These are phyloP conservation scores for Colostygia pectinataria DNA, from an alignment of 2,888 invertebrate genomes.

Conservation along the genomic window DNA sequence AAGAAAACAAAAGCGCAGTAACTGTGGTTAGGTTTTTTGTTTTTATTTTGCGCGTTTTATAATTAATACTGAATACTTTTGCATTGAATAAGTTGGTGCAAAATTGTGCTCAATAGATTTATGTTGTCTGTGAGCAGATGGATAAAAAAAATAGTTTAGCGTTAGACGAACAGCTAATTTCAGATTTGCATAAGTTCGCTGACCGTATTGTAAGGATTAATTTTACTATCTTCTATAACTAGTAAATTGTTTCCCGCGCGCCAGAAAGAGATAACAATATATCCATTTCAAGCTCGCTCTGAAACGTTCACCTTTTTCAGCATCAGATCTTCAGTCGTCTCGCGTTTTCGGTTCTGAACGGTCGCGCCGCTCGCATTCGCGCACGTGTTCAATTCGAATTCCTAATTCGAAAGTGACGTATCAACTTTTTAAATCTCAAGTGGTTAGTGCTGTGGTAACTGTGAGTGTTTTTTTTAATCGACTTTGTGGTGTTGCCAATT, in stretches of 20 bases:
- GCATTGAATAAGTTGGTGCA: too few relatives aligned
- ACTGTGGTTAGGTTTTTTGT: too few relatives aligned
- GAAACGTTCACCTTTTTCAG: slow-evolving; percentile 32
- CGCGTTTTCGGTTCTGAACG: slow-evolving; percentile 16
- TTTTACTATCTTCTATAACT: slow-evolving; percentile 9
- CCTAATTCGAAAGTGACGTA: slow-evolving; percentile 33
- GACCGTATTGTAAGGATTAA: too few relatives aligned
- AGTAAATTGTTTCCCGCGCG: slow-evolving; percentile 24
- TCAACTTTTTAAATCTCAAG: slow-evolving; percentile 31
- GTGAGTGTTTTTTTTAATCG: slow-evolving; percentile 25
- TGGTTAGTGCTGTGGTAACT: slow-evolving; percentile 16
- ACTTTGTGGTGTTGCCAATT: slow-evolving; percentile 46
- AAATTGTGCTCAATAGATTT: too few relatives aligned
- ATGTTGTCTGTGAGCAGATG: too few relatives aligned
- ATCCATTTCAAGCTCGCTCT: slow-evolving; percentile 17
- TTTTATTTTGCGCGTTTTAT: too few relatives aligned
- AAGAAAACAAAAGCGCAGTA: too few relatives aligned
- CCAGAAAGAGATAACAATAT: slow-evolving; percentile 17
- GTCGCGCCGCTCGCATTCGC: slow-evolving; percentile 16
- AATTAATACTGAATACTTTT: too few relatives aligned
- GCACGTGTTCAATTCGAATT: slow-evolving; percentile 28
- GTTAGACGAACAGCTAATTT: too few relatives aligned
- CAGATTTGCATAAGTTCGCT: too few relatives aligned
- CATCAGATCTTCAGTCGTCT: slow-evolving; percentile 27
- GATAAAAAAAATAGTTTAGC: too few relatives aligned